A percentile compares a stretch with the other conserved stretches of the same genome.
Conservation (phyloP, 2,888 invertebrate species). For the Linyphia triangularis region DNA sequence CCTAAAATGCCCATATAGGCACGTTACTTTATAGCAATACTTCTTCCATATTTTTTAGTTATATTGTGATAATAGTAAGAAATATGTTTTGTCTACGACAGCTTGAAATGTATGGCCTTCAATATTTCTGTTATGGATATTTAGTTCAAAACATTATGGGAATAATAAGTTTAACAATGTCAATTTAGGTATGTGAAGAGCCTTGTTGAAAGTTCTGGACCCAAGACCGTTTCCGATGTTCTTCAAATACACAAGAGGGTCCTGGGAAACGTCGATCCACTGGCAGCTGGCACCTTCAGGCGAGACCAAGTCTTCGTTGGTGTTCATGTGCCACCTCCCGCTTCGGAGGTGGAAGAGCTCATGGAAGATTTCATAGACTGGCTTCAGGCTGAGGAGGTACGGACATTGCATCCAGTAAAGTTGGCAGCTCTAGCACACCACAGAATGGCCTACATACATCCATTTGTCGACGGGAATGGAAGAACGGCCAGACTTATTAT, state of each 20-base stretch:
- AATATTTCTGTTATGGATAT: too few species aligned
- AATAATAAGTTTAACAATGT: constrained; percentile 91
- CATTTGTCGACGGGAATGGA: constrained; percentile 97
- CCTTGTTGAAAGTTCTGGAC: neutral
- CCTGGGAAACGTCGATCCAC: constrained; percentile 95
- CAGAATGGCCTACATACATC: constrained; percentile 97
- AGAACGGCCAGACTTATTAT: constrained; percentile 95
- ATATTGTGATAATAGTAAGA: too few species aligned
- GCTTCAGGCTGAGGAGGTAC: constrained; percentile 91
- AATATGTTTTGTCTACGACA: too few species aligned
- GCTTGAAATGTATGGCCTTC: too few species aligned
- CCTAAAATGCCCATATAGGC: too few species aligned
- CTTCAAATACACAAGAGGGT: constrained; percentile 95
- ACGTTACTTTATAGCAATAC: too few species aligned
- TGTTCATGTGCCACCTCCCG: constrained; percentile 93
- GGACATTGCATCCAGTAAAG: constrained; percentile 93
- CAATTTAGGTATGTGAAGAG: constrained; percentile 97
- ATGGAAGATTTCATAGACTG: constrained; percentile 95
- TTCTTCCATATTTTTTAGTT: too few species aligned
- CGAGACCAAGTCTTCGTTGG: constrained; percentile 95
- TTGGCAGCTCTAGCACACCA: constrained; percentile 97
- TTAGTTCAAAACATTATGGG: too few species aligned
- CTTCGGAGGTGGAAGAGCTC: constrained; percentile 88
- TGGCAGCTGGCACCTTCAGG: constrained; percentile 92
- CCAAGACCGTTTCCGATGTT: constrained; percentile 86